Base-by-base conservation (phyloP, 2,113 vertebrate species). In the Myrmecobius fasciatus region DNA sequence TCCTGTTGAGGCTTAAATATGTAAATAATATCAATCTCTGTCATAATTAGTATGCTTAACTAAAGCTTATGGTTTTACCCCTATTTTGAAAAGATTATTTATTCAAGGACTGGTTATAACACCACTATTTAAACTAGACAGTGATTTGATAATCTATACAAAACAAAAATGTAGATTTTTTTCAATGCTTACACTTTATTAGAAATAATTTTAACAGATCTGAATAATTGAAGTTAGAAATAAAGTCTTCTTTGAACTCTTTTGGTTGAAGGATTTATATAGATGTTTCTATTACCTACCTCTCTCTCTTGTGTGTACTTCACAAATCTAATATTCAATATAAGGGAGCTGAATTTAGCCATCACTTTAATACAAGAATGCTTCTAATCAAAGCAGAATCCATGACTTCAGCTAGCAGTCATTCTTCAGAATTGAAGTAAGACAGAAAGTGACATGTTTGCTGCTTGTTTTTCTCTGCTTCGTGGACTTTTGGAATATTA, bases 1-100 rank as follows among this genome's bases (percentile, higher is more conserved):
- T 93, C 93, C 7, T 75, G 90, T 90, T 46, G 60, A 75, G 92
- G 52, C 67, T 96, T 96, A 90, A 96, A 95, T 83, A 96, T 53
- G 0, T 60, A 54, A 88, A 67, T 89, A 96, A 14, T 94, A 83
- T 94, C 54, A 31, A 48, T 92, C 67, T 92, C 54, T 90, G 11
- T 95, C 91, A 36, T 94, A 51, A 92, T 95, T 94, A 90, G 88
- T 52, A 43, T 91, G n/a, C 28, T 92, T 96, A 91, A 91, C 6
- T 91, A 88, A 52, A 94, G 25, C 43, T 28, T 0, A 56, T 43
- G 25, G 28, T 9, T 83, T 92, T 96, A 94, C 25, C 36, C 67
- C 31, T 49, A 4, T 25, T 90, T 90, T 90, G 25, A 49, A 90
- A 90, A 51, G 89, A 90, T 90, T 90, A 31, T 31, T 43, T 43